A percentile compares a stretch with the other conserved stretches of the same genome.
Conservation (phyloP, 2,888 invertebrate genomes). For the Galerucella pusilla region DNA sequence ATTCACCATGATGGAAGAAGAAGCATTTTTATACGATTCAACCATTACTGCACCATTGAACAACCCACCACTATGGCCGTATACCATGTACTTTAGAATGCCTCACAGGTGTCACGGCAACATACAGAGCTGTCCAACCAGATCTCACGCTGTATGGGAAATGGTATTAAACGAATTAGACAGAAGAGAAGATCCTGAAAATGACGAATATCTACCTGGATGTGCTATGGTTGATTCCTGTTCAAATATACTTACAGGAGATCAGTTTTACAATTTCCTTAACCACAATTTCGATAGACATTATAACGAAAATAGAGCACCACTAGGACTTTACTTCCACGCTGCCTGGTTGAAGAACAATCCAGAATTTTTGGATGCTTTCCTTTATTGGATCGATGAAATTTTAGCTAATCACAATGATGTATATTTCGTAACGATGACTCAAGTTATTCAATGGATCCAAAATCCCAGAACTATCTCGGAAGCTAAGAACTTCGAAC, state of each 20-base stretch:
- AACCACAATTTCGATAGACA: slow-evolving; percentile 94
- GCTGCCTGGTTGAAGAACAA: slow-evolving; percentile 94
- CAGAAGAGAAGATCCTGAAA: slow-evolving; percentile 88
- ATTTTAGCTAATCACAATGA: slow-evolving; percentile 86
- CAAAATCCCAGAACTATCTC: slow-evolving; percentile 88
- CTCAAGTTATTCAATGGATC: slow-evolving; percentile 96
- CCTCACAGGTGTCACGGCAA: slow-evolving; percentile 94
- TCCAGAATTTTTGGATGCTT: slow-evolving; percentile 91
- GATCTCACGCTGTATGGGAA: slow-evolving; percentile 95
- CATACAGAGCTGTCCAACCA: slow-evolving; percentile 89
- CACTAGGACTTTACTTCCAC: slow-evolving; percentile 91
- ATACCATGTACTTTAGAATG: slow-evolving; percentile 98
- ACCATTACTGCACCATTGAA: slow-evolving; percentile 92
- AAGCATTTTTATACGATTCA: slow-evolving; percentile 94
- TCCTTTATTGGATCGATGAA: slow-evolving; percentile 94
- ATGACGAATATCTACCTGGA: slow-evolving; percentile 89
- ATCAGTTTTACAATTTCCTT: slow-evolving; percentile 94
- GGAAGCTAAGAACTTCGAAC: slow-evolving; percentile 91
- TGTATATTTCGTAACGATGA: slow-evolving; percentile 95
- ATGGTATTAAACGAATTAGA: slow-evolving; percentile 96
- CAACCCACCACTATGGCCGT: slow-evolving; percentile 96
- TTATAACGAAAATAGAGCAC: slow-evolving; percentile 90
- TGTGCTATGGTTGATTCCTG: slow-evolving; percentile 97
- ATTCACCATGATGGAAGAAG: slow-evolving; percentile 97
- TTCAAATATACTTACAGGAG: slow-evolving; percentile 90